Percentiles rank a stretch among this genome's conserved stretches.
Evolutionary conservation across 2,888 invertebrate species (phyloP).

Genomic region (Anticlea derivata): DNA sequence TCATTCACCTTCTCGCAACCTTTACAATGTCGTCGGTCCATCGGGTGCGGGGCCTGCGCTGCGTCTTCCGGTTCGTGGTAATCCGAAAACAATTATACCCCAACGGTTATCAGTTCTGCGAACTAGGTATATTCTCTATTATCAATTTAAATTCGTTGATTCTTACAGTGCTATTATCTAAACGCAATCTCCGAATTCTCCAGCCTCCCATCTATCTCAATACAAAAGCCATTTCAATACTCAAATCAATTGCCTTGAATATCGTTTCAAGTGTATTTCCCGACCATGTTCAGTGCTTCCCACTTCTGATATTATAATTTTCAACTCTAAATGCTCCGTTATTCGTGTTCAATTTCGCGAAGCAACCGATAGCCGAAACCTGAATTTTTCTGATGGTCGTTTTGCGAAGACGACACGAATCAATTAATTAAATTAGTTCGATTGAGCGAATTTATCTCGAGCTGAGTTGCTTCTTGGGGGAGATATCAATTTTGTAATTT

Average conservation of each 20-base stretch:
- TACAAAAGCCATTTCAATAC: slow-evolving; percentile 52
- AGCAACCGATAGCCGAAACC: slow-evolving; percentile 13
- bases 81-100: too few relatives aligned
- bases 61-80: too few relatives aligned
- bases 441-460: slow-evolving; percentile 50
- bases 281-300: slow-evolving; percentile 27
- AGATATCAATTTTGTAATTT: slow-evolving; percentile 18
- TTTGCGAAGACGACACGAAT: slow-evolving; percentile 50
- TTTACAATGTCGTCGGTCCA: too few relatives aligned
- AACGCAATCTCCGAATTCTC: slow-evolving; percentile 38
- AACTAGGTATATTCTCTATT: too few relatives aligned
- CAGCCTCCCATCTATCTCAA: slow-evolving; percentile 46
- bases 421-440: slow-evolving; percentile 67
- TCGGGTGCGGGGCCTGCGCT: too few relatives aligned
- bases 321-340: slow-evolving; percentile 25
- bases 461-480: slow-evolving; percentile 27
- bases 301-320: slow-evolving; percentile 25
- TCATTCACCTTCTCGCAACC: too few relatives aligned
- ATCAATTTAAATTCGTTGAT: too few relatives aligned
- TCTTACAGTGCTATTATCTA: slow-evolving; percentile 29
- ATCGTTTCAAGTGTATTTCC: slow-evolving; percentile 42
- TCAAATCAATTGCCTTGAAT: slow-evolving; percentile 51
- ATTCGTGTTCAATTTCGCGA: slow-evolving; percentile 32
- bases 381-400: slow-evolving; percentile 36
- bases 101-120: too few relatives aligned